Percentiles rank a stretch among this genome's conserved stretches.
These are phyloP conservation scores for Cotesia typhae DNA, from an alignment of 1,140 invertebrate genomes.

Conservation along the genomic window DNA sequence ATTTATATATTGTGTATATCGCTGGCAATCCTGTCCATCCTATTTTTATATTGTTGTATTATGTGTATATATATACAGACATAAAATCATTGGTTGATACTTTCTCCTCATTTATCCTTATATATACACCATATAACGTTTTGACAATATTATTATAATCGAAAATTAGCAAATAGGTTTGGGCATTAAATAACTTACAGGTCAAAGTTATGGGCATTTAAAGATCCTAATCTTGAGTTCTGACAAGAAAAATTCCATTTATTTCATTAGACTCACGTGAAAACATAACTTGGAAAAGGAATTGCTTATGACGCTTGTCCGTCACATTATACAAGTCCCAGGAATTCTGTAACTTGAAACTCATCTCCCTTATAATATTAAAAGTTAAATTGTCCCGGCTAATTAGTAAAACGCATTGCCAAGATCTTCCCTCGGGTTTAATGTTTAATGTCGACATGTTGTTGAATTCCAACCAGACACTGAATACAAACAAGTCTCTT, in stretches of 20 bases:
- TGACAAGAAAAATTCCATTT: too few species aligned
- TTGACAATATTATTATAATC: too few species aligned
- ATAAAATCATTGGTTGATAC: background rate
- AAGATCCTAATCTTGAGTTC: too few species aligned
- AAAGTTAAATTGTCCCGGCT: background rate
- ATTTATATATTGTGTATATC: background rate
- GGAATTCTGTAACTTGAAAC: constrained; percentile 13
- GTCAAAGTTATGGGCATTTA: too few species aligned
- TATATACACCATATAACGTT: background rate
- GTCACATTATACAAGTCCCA: background rate
- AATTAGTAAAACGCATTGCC: constrained; percentile 5
- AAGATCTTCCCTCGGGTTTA: background rate
- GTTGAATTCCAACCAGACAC: background rate
- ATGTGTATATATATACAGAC: too few species aligned
- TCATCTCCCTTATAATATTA: constrained; percentile 13
- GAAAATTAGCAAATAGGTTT: too few species aligned
- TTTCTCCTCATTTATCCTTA: constrained; percentile 13
- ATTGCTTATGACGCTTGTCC: background rate
- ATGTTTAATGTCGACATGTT: too few species aligned
- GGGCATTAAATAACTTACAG: too few species aligned
- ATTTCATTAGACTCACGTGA: too few species aligned
- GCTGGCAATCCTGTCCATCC: background rate
- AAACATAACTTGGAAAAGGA: background rate
- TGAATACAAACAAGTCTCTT: background rate
- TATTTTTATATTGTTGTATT: background rate